Conservation (phyloP, 2,113 vertebrate species). For the Sapajus apella region DNA sequence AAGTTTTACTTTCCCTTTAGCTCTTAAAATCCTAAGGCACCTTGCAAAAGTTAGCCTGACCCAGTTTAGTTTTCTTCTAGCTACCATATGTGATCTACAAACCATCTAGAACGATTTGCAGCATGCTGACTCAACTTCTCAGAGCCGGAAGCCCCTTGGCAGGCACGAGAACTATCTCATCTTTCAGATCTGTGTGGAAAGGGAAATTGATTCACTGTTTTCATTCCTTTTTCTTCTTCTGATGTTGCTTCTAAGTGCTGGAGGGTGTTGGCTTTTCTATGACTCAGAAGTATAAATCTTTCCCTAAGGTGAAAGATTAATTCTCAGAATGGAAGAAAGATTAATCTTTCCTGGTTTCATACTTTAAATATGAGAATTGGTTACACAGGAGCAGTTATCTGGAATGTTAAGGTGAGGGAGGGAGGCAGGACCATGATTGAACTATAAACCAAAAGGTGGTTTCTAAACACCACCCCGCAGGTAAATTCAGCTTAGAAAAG, state of each 20-base stretch:
- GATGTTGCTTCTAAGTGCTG: slow-evolving; percentile 17
- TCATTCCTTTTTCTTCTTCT: slow-evolving; percentile 28
- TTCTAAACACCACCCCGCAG: neutral
- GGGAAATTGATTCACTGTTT: slow-evolving; percentile 42
- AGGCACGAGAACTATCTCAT: slow-evolving; percentile 22
- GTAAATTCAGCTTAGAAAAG: neutral
- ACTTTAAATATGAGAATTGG: neutral
- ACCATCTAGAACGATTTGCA: neutral
- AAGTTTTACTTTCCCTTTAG: neutral
- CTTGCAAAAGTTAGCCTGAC: slow-evolving; percentile 8
- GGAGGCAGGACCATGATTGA: neutral
- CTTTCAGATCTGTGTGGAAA: slow-evolving; percentile 40
- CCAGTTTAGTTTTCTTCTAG: slow-evolving; percentile 4
- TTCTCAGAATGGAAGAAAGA: neutral
- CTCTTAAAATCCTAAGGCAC: neutral
- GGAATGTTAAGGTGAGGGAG: neutral
- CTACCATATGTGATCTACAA: neutral
- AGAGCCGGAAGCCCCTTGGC: slow-evolving; percentile 38
- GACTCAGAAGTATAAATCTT: slow-evolving; percentile 47
- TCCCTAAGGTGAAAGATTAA: neutral
- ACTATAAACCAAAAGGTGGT: neutral
- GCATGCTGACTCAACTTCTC: slow-evolving; percentile 34
- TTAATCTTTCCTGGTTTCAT: neutral
- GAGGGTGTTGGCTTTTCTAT: slow-evolving; percentile 37
- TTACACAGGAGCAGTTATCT: neutral